Conservation (phyloP, 2,888 invertebrate species). For the Allygus modestus region DNA sequence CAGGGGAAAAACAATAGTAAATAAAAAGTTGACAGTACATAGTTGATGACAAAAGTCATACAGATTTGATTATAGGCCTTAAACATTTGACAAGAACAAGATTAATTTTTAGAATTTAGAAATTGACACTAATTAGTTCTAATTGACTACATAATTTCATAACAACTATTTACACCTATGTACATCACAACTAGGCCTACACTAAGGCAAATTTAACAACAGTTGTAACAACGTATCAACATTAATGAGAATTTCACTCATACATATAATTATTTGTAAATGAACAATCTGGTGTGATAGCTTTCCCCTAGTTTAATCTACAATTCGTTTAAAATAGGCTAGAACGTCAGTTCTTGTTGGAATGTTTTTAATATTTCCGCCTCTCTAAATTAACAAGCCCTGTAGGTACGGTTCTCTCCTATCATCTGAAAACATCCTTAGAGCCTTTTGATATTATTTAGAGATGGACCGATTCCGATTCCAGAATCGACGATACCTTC, state of each 20-base stretch:
- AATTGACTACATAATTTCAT: slow-evolving; percentile 52
- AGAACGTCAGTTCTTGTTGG: neutral
- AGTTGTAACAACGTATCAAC: neutral
- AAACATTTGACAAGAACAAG: neutral
- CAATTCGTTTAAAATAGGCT: neutral
- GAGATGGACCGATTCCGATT: too few relatives aligned
- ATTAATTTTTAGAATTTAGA: slow-evolving; percentile 30
- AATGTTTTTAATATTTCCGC: neutral
- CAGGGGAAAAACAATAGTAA: too few relatives aligned
- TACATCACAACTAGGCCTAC: slow-evolving; percentile 47
- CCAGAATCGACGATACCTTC: too few relatives aligned
- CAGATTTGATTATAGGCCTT: too few relatives aligned
- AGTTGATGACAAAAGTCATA: too few relatives aligned
- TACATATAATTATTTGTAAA: neutral
- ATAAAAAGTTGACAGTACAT: too few relatives aligned
- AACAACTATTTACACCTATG: slow-evolving; percentile 50
- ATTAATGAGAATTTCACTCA: neutral
- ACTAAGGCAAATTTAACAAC: slow-evolving; percentile 39
- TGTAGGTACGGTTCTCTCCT: too few relatives aligned
- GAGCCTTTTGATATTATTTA: too few relatives aligned
- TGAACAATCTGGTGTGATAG: neutral
- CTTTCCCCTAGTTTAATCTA: neutral
- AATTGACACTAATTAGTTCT: slow-evolving; percentile 51
- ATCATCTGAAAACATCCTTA: too few relatives aligned
- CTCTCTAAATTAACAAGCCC: too few relatives aligned